These are phyloP conservation scores for Lasioglossum malachurum DNA, from an alignment of 2,888 invertebrate species.

Conservation along the genomic window DNA sequence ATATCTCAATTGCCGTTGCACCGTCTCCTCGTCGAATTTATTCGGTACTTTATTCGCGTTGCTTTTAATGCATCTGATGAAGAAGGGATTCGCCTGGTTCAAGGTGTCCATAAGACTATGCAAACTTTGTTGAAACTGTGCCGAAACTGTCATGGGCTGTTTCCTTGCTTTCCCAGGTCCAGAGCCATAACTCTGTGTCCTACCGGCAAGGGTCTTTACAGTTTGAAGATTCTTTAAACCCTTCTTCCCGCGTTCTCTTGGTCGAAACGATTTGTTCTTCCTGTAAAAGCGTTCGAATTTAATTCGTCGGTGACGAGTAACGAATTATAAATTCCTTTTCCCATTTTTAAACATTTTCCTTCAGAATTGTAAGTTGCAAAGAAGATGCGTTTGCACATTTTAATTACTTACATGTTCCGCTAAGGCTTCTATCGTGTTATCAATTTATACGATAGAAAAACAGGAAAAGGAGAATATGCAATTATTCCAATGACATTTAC, in stretches of 20 bases:
- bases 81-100: slow-evolving; percentile 94
- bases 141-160: slow-evolving; percentile 96
- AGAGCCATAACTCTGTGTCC: slow-evolving; percentile 87
- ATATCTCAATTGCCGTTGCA: slow-evolving; percentile 95
- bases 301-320: slow-evolving; percentile 29
- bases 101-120: slow-evolving; percentile 97
- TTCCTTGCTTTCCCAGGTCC: slow-evolving; percentile 89
- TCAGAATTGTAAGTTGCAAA: slow-evolving; percentile 14
- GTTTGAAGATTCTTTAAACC: slow-evolving; percentile 96
- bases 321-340: slow-evolving; percentile 57
- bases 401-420: slow-evolving; percentile 5
- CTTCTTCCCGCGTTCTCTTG: slow-evolving; percentile 94
- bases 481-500: slow-evolving; percentile 44
- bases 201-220: slow-evolving; percentile 95
- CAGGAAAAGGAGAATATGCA: slow-evolving; percentile 64
- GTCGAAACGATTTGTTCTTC: slow-evolving; percentile 96
- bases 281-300: slow-evolving; percentile 85
- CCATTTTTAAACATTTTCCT: slow-evolving; percentile 53
- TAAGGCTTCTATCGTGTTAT: neutral
- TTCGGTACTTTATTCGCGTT: slow-evolving; percentile 97
- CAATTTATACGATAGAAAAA: slow-evolving; percentile 38
- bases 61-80: slow-evolving; percentile 97
- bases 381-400: neutral
- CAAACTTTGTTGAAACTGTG: slow-evolving; percentile 97
- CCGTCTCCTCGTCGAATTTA: slow-evolving; percentile 96